Conservation (phyloP, 2,113 vertebrate genomes). For the Rhinopomastus cyanomelas region DNA sequence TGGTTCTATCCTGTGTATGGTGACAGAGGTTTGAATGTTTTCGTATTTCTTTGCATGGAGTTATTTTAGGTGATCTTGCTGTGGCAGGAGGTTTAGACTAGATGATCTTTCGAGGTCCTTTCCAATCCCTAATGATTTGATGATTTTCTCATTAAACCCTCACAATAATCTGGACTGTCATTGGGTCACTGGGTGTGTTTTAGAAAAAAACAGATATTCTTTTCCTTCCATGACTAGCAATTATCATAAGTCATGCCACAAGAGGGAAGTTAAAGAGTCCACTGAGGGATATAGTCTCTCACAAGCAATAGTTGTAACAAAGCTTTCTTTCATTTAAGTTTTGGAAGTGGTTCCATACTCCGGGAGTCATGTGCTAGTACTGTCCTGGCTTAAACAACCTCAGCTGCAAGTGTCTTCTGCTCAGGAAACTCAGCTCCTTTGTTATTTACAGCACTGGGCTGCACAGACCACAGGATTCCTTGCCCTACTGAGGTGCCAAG, state of each 20-base stretch:
- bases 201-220: not conserved
- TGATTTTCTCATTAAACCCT: not conserved
- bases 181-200: not conserved
- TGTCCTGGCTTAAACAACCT: not conserved
- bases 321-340: not conserved
- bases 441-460: not conserved
- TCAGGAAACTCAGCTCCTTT: not conserved
- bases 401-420: not conserved
- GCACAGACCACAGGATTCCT: not conserved
- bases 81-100: too few species aligned
- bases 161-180: not conserved
- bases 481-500: rapidly evolving
- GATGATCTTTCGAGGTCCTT: too few species aligned
- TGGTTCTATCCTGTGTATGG: rapidly evolving
- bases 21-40: not conserved
- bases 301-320: not conserved
- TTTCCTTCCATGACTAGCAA: not conserved
- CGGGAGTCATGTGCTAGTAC: rapidly evolving
- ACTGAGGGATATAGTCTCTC: not conserved
- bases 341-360: not conserved
- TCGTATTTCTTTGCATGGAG: not conserved
- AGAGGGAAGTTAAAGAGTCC: not conserved
- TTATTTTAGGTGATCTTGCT: too few species aligned
- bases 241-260: rapidly evolving
- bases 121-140: not conserved